Evolutionary conservation across 2,888 invertebrate genomes (phyloP).

Genomic region (Tetragnatha montana): DNA sequence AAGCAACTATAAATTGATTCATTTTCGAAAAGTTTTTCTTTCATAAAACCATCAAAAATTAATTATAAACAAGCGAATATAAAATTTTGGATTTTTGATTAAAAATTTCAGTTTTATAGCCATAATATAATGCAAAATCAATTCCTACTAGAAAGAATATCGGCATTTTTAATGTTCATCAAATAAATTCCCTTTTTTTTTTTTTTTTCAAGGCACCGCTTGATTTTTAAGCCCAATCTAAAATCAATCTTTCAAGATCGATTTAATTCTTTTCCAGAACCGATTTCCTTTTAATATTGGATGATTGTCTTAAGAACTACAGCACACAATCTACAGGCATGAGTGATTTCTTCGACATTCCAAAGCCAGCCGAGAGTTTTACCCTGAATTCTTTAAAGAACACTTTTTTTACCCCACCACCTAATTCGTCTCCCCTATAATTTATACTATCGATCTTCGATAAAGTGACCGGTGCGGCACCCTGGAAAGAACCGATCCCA

Average conservation of each 20-base stretch:
- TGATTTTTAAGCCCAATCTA: not conserved
- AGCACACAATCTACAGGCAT: not conserved
- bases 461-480: conserved; percentile 26
- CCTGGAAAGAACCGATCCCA: conserved; percentile 28
- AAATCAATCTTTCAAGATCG: not conserved
- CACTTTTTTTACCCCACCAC: conserved; percentile 4
- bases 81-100: too few relatives aligned
- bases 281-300: not conserved
- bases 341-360: not conserved
- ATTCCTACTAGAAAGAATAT: too few relatives aligned
- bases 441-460: conserved; percentile 47
- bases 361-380: not conserved
- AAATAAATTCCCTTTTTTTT: too few relatives aligned
- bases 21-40: too few relatives aligned
- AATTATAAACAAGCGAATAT: too few relatives aligned
- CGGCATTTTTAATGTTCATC: too few relatives aligned
- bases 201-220: too few relatives aligned
- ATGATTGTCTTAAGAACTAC: too few relatives aligned
- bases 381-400: not conserved
- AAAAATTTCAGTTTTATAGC: too few relatives aligned
- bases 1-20: too few relatives aligned
- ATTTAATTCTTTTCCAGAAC: not conserved
- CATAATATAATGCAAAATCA: too few relatives aligned
- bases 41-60: too few relatives aligned
- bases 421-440: conserved; percentile 22